phyloP scores from a whole-genome alignment of 2,113 vertebrate genomes.

The Taxidea taxus region DNA sequence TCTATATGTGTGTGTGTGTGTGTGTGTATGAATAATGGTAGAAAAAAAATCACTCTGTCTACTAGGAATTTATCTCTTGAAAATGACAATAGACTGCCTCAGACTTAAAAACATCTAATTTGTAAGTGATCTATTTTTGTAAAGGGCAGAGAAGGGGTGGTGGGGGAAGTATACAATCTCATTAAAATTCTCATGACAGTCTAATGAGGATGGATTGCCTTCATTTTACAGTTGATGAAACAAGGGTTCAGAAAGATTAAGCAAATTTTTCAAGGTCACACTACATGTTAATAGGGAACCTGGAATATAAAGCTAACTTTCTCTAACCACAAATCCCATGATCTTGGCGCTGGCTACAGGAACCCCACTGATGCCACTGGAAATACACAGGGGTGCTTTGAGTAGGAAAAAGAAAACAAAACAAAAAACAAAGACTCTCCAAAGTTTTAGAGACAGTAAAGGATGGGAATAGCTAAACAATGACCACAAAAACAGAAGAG shows the following conservation, averaged over 20 bases:
- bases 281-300: background rate
- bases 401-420: background rate
- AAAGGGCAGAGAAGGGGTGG: conserved; percentile 8
- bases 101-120: conserved; percentile 51
- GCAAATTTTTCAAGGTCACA: conserved; percentile 57
- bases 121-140: conserved; percentile 57
- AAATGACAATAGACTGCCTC: conserved; percentile 62
- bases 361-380: background rate
- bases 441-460: background rate
- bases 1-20: background rate
- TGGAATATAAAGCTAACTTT: background rate
- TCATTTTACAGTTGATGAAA: conserved; percentile 43
- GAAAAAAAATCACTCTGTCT: conserved; percentile 17
- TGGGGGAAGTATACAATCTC: background rate
- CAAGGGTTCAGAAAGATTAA: conserved; percentile 16
- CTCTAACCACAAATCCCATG: background rate
- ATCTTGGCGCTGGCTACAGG: background rate
- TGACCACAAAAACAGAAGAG: background rate
- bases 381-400: background rate
- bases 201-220: conserved; percentile 56
- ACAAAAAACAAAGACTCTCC: background rate
- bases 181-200: conserved; percentile 47
- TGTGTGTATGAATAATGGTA: too few relatives aligned
- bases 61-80: conserved; percentile 39
- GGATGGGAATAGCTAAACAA: background rate